Conservation (phyloP, 2,113 vertebrate species). For the Rhipidura dahli region DNA sequence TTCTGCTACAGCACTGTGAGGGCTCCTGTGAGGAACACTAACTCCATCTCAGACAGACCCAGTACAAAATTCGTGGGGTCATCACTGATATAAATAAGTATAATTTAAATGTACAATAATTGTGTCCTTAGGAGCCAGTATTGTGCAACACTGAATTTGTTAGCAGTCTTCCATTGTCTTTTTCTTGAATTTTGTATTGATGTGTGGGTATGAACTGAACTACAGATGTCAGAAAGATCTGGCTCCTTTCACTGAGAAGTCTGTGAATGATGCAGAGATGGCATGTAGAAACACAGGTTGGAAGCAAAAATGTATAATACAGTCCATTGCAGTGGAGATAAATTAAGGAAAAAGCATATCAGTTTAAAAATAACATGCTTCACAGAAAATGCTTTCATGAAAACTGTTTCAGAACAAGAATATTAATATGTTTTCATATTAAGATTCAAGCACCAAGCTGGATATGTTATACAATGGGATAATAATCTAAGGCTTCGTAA, state of each 20-base stretch:
- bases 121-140: neutral
- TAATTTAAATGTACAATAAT: neutral
- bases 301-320: neutral
- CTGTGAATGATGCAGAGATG: neutral
- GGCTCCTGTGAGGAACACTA: neutral
- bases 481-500: neutral
- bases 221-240: neutral
- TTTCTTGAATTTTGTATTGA: neutral
- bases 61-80: neutral
- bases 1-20: neutral
- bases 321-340: neutral
- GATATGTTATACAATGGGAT: neutral
- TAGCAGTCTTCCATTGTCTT: neutral
- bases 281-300: neutral
- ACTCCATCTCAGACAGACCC: neutral
- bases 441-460: neutral
- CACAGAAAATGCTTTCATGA: neutral
- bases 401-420: neutral
- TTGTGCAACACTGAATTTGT: neutral
- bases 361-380: neutral
- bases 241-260: neutral
- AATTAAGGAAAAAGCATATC: neutral
- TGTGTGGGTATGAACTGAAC: neutral
- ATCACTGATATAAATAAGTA: neutral
- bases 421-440: neutral